Percentiles rank a stretch among this genome's conserved stretches.
Conservation (phyloP, 2,797 vertebrate genomes). For the Caiman crocodilus region DNA sequence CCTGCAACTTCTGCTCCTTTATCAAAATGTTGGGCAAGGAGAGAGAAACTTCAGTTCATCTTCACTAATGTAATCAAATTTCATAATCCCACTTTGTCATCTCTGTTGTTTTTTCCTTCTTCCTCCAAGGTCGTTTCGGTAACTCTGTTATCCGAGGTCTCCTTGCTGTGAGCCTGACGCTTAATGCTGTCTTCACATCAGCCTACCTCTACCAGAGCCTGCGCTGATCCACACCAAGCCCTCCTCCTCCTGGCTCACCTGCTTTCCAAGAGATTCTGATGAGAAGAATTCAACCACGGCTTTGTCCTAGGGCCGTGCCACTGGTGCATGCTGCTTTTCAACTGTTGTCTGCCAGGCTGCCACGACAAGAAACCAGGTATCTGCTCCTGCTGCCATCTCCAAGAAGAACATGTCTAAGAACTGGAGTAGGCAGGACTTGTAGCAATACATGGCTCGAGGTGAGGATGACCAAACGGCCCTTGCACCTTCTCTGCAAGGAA, state of each 20-base stretch:
- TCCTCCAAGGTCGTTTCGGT: conserved; percentile 80
- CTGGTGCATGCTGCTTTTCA: conserved; percentile 53
- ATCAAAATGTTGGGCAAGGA: not conserved
- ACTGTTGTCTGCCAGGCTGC: conserved; percentile 26
- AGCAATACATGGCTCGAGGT: conserved; percentile 16
- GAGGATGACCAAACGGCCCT: not conserved
- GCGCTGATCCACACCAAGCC: conserved; percentile 58
- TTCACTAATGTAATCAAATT: not conserved
- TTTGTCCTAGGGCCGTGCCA: not conserved
- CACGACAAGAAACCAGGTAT: conserved; percentile 8
- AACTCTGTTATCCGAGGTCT: conserved; percentile 83
- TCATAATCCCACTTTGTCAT: not conserved
- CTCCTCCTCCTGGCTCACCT: not conserved
- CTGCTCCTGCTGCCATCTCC: conserved; percentile 20
- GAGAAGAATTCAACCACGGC: not conserved
- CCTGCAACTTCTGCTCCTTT: not conserved
- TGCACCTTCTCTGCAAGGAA: not conserved
- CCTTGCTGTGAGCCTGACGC: conserved; percentile 87
- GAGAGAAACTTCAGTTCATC: not conserved
- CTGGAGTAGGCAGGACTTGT: conserved; percentile 21
- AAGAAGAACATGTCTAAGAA: conserved; percentile 5
- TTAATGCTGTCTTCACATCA: conserved; percentile 88
- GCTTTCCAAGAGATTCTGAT: not conserved
- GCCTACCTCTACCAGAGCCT: conserved; percentile 88
- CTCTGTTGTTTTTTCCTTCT: not conserved